Evolutionary conservation across 2,113 vertebrate genomes (phyloP).

Genomic region (Nettapus auritus): DNA sequence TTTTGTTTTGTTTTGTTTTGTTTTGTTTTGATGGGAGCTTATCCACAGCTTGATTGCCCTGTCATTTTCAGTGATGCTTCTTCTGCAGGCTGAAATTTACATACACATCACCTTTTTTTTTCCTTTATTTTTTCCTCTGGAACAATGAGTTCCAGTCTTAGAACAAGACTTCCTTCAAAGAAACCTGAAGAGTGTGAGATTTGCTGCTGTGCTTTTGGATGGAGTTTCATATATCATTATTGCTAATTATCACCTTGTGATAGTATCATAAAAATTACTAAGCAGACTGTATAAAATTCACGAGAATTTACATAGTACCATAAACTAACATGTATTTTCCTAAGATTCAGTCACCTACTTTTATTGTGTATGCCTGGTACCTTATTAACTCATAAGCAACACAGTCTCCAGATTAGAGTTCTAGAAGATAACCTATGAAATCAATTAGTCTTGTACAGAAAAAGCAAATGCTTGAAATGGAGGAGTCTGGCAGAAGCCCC

Average conservation of each 20-base stretch:
- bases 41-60: not conserved
- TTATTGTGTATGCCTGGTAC: fast-evolving
- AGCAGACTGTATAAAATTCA: not conserved
- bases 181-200: not conserved
- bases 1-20: not conserved
- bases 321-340: not conserved
- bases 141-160: not conserved
- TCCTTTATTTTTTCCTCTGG: not conserved
- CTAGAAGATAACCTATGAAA: not conserved
- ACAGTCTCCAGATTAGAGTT: not conserved
- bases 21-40: not conserved
- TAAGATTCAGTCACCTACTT: not conserved
- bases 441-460: not conserved
- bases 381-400: not conserved
- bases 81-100: not conserved
- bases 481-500: not conserved
- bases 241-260: not conserved
- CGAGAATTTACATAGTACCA: not conserved
- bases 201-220: not conserved
- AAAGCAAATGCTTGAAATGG: not conserved
- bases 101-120: not conserved
- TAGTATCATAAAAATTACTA: not conserved
- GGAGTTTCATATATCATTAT: not conserved
- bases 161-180: not conserved
- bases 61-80: not conserved